phyloP scores from a whole-genome alignment of 2,888 invertebrate species.

The Nemapogon koenigi region DNA sequence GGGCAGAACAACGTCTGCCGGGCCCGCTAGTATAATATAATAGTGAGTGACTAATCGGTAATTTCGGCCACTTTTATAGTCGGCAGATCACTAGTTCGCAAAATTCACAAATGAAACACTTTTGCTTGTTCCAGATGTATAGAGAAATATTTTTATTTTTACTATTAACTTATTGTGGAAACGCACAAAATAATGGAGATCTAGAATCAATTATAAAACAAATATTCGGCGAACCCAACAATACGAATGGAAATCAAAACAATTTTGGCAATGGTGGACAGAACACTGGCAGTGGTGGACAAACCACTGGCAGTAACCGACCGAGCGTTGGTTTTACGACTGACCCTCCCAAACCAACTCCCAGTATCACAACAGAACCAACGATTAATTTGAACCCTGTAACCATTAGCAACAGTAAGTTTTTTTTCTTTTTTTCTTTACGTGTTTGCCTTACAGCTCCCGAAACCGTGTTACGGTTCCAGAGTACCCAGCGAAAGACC shows the following conservation, averaged over 20 bases:
- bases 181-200: slow-evolving; percentile 28
- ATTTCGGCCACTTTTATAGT: too few relatives aligned
- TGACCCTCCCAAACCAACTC: not conserved
- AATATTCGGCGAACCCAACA: slow-evolving; percentile 32
- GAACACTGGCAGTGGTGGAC: not conserved
- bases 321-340: not conserved
- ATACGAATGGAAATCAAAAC: not conserved
- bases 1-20: too few relatives aligned
- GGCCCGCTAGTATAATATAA: too few relatives aligned
- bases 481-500: too few relatives aligned
- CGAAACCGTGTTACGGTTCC: too few relatives aligned
- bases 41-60: too few relatives aligned
- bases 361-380: too few relatives aligned
- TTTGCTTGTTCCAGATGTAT: slow-evolving; percentile 26
- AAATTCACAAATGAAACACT: not conserved
- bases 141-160: slow-evolving; percentile 21
- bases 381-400: too few relatives aligned
- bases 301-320: slow-evolving; percentile 4
- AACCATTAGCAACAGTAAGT: too few relatives aligned
- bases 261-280: not conserved
- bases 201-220: slow-evolving; percentile 35
- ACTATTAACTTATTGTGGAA: slow-evolving; percentile 20
- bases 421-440: too few relatives aligned
- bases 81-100: too few relatives aligned
- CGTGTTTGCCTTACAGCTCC: too few relatives aligned